Conservation (phyloP, 2,797 vertebrate genomes). For the Onychomys torridus region DNA sequence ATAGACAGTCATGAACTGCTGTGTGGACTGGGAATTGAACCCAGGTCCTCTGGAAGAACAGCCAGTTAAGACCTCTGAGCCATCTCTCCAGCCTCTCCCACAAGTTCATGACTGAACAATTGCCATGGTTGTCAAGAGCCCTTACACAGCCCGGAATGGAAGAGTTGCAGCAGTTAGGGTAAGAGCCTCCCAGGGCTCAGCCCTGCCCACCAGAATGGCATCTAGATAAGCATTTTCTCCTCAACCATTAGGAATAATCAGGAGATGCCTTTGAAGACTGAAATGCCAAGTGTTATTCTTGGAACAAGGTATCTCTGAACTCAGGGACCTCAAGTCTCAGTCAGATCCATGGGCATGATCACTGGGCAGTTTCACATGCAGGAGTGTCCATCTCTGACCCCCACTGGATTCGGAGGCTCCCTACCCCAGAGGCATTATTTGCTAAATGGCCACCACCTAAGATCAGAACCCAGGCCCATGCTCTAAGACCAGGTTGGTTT, state of each 20-base stretch:
- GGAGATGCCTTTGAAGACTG: conserved; percentile 53
- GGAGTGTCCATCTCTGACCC: background rate
- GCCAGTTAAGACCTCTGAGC: background rate
- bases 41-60: background rate
- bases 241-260: background rate
- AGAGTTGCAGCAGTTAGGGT: background rate
- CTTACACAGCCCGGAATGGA: background rate
- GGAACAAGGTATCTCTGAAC: conserved; percentile 9
- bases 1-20: background rate
- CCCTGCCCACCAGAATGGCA: background rate
- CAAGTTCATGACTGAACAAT: background rate
- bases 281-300: background rate
- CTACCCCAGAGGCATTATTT: background rate
- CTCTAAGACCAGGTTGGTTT: background rate
- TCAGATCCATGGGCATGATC: background rate
- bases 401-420: background rate
- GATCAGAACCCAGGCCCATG: background rate
- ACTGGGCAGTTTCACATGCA: background rate
- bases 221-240: conserved; percentile 53
- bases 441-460: background rate
- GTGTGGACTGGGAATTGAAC: background rate
- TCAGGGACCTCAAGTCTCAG: background rate
- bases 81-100: background rate
- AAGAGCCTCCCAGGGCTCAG: background rate
- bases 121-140: background rate